A percentile compares a stretch with the other conserved stretches of the same genome.
These are phyloP conservation scores for Heterotis niloticus DNA, from an alignment of 2,113 vertebrate genomes.

Conservation along the genomic window DNA sequence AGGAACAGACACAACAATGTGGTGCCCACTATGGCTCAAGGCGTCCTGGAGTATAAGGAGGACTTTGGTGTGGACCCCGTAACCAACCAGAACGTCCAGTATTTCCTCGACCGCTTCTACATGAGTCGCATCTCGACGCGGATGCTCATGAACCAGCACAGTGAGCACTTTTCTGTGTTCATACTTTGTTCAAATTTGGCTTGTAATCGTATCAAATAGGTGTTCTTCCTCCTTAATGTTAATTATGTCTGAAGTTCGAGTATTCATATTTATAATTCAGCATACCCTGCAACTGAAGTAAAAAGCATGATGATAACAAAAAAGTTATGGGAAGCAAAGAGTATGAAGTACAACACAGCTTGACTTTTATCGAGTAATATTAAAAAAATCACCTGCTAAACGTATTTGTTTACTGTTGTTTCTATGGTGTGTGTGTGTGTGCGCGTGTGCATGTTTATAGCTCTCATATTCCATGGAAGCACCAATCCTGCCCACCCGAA, in stretches of 20 bases:
- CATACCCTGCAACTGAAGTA: too few species aligned
- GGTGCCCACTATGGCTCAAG: conserved; percentile 94
- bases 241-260: too few species aligned
- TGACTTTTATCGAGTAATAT: too few species aligned
- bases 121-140: conserved; percentile 97
- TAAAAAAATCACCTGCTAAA: too few species aligned
- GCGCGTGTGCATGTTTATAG: conserved; percentile 54
- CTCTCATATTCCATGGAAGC: conserved; percentile 86
- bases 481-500: conserved; percentile 81
- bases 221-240: too few species aligned
- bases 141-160: conserved; percentile 98
- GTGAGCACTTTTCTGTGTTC: conserved; percentile 65
- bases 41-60: conserved; percentile 91
- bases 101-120: conserved; percentile 97
- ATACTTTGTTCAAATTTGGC: neutral
- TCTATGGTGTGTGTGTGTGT: neutral
- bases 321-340: neutral
- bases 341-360: neutral
- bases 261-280: too few species aligned
- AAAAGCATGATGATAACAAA: too few species aligned
- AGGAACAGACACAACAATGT: conserved; percentile 91
- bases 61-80: conserved; percentile 81
- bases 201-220: too few species aligned
- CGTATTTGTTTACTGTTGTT: too few species aligned
- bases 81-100: conserved; percentile 95